Conservation (phyloP, 2,888 invertebrate species). For the Melitaea athalia region DNA sequence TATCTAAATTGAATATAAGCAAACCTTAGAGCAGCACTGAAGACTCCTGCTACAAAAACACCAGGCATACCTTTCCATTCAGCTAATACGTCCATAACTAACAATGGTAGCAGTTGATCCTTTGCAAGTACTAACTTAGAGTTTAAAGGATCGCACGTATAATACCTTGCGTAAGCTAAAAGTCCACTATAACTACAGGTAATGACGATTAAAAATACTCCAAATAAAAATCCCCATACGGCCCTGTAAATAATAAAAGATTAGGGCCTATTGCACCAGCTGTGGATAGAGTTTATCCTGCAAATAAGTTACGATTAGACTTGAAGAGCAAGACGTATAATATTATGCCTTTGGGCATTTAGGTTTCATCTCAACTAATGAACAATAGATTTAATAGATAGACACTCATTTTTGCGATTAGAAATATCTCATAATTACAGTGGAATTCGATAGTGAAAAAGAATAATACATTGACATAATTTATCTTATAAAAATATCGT, state of each 20-base stretch:
- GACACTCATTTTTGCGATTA: too few species aligned
- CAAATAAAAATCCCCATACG: conserved; percentile 85
- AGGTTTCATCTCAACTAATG: too few species aligned
- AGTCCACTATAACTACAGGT: conserved; percentile 89
- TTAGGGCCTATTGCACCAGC: neutral
- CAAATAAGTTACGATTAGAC: too few species aligned
- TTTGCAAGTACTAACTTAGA: conserved; percentile 86
- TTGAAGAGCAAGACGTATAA: too few species aligned
- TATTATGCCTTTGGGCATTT: too few species aligned
- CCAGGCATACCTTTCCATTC: conserved; percentile 91
- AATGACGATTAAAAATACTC: conserved; percentile 84
- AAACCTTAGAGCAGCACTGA: conserved; percentile 93
- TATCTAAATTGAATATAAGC: neutral
- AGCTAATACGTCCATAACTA: conserved; percentile 93
- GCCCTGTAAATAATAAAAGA: conserved; percentile 76
- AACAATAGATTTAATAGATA: too few species aligned
- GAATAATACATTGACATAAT: too few species aligned
- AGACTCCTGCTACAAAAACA: conserved; percentile 93
- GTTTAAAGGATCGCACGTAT: conserved; percentile 88
- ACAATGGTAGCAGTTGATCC: conserved; percentile 90
- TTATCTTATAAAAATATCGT: too few species aligned
- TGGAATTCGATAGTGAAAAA: too few species aligned
- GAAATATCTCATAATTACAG: too few species aligned
- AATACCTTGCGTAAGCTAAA: conserved; percentile 87
- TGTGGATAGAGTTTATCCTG: too few species aligned